A percentile compares a stretch with the other conserved stretches of the same genome.
Evolutionary conservation across 2,888 invertebrate species (phyloP).

Genomic region (Smittia sp.): DNA sequence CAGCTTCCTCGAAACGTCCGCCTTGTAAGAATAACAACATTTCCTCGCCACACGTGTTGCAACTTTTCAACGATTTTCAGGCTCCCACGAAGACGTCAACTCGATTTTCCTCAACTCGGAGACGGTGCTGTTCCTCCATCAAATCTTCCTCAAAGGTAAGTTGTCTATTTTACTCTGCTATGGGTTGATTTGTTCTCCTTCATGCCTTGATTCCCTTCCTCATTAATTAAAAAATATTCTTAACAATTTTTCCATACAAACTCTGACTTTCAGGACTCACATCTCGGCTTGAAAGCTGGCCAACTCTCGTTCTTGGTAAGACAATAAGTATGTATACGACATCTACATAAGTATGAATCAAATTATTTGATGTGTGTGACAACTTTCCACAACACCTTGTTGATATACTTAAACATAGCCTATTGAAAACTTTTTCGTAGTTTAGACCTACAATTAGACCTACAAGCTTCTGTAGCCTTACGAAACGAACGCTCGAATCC

Average conservation of each 20-base stretch:
- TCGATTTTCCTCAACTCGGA: slow-evolving; percentile 92
- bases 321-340: slow-evolving; percentile 40
- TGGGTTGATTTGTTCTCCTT: no score
- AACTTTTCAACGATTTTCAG: no score
- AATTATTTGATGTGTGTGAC: slow-evolving; percentile 35
- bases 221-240: not conserved
- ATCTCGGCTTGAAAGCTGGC: slow-evolving; percentile 90
- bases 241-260: no score
- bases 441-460: no score
- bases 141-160: slow-evolving; percentile 80
- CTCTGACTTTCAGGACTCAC: no score
- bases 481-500: not conserved
- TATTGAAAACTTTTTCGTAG: slow-evolving; percentile 15
- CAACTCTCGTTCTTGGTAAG: slow-evolving; percentile 84
- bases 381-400: slow-evolving; percentile 25
- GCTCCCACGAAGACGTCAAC: slow-evolving; percentile 90
- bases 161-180: no score
- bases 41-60: no score
- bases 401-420: slow-evolving; percentile 8
- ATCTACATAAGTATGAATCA: slow-evolving; percentile 35
- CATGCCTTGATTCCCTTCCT: no score
- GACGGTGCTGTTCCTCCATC: slow-evolving; percentile 86
- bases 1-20: slow-evolving; percentile 88
- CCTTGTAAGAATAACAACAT: no score
- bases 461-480: slow-evolving; percentile 13